Evolutionary conservation across 2,797 vertebrate genomes (phyloP).

Genomic region (Fistularia tabacaria): DNA sequence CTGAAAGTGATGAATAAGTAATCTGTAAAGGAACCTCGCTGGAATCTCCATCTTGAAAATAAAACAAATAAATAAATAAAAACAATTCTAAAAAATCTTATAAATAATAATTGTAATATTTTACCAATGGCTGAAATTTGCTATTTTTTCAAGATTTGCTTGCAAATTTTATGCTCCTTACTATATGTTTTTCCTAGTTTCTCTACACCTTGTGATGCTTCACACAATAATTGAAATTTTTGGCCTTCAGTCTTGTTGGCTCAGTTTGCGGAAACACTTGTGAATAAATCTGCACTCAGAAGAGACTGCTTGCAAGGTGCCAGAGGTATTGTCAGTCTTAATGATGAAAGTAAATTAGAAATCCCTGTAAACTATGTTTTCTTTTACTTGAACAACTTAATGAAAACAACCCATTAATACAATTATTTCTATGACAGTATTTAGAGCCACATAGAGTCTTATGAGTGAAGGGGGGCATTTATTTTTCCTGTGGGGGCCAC

Average conservation of each 20-base stretch:
- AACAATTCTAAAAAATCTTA: too few relatives aligned
- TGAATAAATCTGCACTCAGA: slow-evolving; percentile 46
- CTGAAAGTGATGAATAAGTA: slow-evolving; percentile 32
- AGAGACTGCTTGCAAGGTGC: slow-evolving; percentile 39
- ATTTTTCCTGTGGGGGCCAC: slow-evolving; percentile 1
- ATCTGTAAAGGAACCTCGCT: slow-evolving; percentile 20
- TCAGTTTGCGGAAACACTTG: slow-evolving; percentile 40
- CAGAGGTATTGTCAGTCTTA: slow-evolving; percentile 41
- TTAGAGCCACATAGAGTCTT: slow-evolving; percentile 6
- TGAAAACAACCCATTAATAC: slow-evolving; percentile 37
- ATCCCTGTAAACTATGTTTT: slow-evolving; percentile 41
- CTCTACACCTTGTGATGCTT: slow-evolving; percentile 26
- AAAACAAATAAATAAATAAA: too few relatives aligned
- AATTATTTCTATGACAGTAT: slow-evolving; percentile 29
- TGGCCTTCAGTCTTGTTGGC: slow-evolving; percentile 58
- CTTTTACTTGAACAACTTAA: slow-evolving; percentile 38
- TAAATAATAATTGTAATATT: too few relatives aligned
- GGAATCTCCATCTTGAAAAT: too few relatives aligned
- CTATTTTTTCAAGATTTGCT: slow-evolving; percentile 6
- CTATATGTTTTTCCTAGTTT: slow-evolving; percentile 22
- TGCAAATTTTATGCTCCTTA: slow-evolving; percentile 9
- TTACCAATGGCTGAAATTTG: slow-evolving; percentile 4
- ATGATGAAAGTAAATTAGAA: slow-evolving; percentile 60
- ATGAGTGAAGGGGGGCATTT: slow-evolving; percentile 12
- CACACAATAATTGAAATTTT: slow-evolving; percentile 37